Evolutionary conservation across 2,797 vertebrate species (phyloP).

Genomic region (Phoebastria nigripes): DNA sequence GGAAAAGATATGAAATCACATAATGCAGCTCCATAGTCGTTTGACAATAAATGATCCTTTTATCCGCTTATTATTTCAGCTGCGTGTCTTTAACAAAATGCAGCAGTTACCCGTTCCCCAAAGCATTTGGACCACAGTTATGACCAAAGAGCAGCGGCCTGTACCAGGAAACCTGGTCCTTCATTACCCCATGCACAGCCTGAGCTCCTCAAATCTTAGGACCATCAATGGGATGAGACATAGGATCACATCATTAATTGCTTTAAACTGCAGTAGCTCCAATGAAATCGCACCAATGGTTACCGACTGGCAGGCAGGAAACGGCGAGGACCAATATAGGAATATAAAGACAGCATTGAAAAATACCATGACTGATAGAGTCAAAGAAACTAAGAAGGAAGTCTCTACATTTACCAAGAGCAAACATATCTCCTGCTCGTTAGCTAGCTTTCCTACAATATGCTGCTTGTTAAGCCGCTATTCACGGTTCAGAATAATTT

Average conservation of each 20-base stretch:
- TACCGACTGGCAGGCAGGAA: not conserved
- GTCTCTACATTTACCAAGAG: not conserved
- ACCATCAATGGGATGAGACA: not conserved
- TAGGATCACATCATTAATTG: not conserved
- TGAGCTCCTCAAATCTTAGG: not conserved
- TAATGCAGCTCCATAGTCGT: conserved; percentile 67
- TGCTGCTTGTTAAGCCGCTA: not conserved
- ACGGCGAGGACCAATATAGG: rapidly evolving
- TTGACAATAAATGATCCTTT: conserved; percentile 67
- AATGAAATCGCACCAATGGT: not conserved
- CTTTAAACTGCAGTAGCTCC: not conserved
- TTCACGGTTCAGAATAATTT: not conserved
- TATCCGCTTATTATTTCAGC: conserved; percentile 62
- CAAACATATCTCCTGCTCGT: not conserved
- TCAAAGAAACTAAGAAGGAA: not conserved
- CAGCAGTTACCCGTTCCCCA: conserved; percentile 28
- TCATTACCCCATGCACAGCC: not conserved
- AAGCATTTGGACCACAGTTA: conserved; percentile 2
- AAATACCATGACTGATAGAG: rapidly evolving
- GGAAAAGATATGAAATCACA: conserved; percentile 53
- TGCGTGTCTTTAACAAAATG: conserved; percentile 56
- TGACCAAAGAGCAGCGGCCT: not conserved
- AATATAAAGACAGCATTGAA: not conserved
- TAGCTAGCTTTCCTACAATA: not conserved
- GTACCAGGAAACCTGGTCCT: not conserved